Percentiles rank a stretch among this genome's conserved stretches.
These are phyloP conservation scores for Nymphicus hollandicus DNA, from an alignment of 2,113 vertebrate species.

Conservation along the genomic window DNA sequence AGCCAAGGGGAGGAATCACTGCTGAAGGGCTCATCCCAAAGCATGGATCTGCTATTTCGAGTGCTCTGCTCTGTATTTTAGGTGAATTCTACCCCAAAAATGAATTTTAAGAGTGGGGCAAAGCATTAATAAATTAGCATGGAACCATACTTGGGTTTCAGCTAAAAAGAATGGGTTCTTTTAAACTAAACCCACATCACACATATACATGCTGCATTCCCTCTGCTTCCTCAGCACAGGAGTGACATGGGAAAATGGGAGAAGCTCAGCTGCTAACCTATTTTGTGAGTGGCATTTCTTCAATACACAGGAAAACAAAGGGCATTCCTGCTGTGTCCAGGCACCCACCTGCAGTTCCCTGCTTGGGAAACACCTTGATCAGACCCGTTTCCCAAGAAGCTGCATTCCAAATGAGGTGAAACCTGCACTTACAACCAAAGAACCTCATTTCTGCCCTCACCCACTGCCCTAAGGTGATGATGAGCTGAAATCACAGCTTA, in stretches of 20 bases:
- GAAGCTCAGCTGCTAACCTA: neutral
- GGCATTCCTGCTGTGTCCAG: neutral
- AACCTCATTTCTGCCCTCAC: neutral
- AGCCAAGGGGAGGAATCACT: neutral
- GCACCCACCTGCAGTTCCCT: neutral
- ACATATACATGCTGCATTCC: neutral
- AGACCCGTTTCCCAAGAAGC: neutral
- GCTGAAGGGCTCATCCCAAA: neutral
- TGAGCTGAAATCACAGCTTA: neutral
- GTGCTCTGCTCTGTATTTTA: neutral
- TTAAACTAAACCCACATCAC: neutral
- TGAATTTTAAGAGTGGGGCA: neutral
- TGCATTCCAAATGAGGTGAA: neutral
- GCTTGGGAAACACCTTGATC: neutral
- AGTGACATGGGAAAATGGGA: neutral
- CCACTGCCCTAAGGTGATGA: neutral
- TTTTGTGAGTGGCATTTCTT: neutral
- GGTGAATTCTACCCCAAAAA: neutral
- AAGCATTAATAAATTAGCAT: neutral
- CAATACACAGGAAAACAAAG: neutral
- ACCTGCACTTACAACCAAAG: too few relatives aligned
- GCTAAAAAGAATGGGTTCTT: neutral
- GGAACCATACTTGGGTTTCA: neutral
- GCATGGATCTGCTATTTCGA: fast-evolving
- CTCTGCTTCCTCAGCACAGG: neutral